Evolutionary conservation across 2,888 invertebrate genomes (phyloP), one percentile per base, ranked within the genome.

Genomic region (Iphiclides podalirius): DNA sequence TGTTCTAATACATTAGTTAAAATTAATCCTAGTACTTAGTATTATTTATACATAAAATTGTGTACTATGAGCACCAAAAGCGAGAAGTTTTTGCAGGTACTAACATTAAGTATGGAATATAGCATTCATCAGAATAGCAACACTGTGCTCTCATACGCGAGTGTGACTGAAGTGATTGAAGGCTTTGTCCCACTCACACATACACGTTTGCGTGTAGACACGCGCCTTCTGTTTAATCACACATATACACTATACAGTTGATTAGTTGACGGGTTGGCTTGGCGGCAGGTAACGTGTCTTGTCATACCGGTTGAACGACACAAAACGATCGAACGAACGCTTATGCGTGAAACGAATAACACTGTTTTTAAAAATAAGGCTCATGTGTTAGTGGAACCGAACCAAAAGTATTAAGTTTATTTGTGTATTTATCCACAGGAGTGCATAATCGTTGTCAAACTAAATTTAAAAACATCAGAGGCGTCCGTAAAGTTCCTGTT

Each of bases 311-410:
- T 78, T 68, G 59, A 73, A 76, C 77, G 76, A 83, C 73, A 67
- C 63, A 69, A 76, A 75, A 84, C 84, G 87, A 87, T 79, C 86
- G 87, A 87, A 86, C 87, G 87, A 87, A 86, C 79, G 63, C 65
- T 56, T 40, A 54, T 55, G 50, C 55, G 61, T 53, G 58, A 46
- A 61, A 52, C 57, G 52, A 58, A 53, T 43, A 39, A 41, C 46
- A 9, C 17, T 20, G 14, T 23, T 39, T 39, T 9, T 41, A 14
- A 41, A 14, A 40, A 40, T 31, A 31, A 17, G 11, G 7, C 15
- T 50, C 26, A 47, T 41, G 15, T 36, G 36, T 40, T 13, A 31
- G n/a, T n/a, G n/a, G n/a, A n/a, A n/a, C n/a, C n/a, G n/a, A 16
- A 34, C 26, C 3, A 57, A 63, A 59, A 57, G 59, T 58, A 35